These are phyloP conservation scores for Myotis brandtii DNA, from an alignment of 2,113 vertebrate genomes.

Conservation along the genomic window DNA sequence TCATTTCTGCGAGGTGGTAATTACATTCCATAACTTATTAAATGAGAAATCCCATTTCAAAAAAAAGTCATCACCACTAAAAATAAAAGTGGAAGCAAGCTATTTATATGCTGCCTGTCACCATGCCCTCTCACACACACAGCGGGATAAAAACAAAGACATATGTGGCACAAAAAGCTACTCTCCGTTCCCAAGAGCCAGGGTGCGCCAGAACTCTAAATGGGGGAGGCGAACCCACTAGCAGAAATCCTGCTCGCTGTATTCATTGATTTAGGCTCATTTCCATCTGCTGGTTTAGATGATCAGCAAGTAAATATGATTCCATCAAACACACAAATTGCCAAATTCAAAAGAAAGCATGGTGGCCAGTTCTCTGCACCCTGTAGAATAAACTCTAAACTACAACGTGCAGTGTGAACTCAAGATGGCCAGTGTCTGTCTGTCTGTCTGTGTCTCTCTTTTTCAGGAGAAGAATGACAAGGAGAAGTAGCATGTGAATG, in stretches of 20 bases:
- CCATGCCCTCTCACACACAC: conserved; percentile 58
- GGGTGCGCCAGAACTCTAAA: background rate
- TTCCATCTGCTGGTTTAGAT: background rate
- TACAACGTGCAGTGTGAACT: background rate
- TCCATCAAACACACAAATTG: background rate
- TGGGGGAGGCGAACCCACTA: background rate
- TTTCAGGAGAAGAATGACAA: background rate
- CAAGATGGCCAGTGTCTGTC: background rate
- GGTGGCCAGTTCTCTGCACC: background rate
- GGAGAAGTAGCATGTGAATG: background rate
- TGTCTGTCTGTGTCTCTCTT: background rate
- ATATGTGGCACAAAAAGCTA: conserved; percentile 59
- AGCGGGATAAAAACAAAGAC: conserved; percentile 72
- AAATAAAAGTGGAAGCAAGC: conserved; percentile 71
- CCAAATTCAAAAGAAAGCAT: background rate
- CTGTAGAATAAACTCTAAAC: background rate
- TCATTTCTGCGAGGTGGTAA: conserved; percentile 61
- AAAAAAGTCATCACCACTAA: conserved; percentile 65
- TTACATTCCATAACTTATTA: conserved; percentile 74
- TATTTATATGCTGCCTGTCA: conserved; percentile 76
- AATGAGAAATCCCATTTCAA: conserved; percentile 69
- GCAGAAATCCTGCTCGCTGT: conserved; percentile 23
- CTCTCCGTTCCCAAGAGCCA: conserved; percentile 1
- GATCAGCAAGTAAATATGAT: conserved; percentile 5
- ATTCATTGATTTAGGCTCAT: background rate